These are phyloP conservation scores for Chaenocephalus aceratus DNA, from an alignment of 2,113 vertebrate genomes.

Conservation along the genomic window DNA sequence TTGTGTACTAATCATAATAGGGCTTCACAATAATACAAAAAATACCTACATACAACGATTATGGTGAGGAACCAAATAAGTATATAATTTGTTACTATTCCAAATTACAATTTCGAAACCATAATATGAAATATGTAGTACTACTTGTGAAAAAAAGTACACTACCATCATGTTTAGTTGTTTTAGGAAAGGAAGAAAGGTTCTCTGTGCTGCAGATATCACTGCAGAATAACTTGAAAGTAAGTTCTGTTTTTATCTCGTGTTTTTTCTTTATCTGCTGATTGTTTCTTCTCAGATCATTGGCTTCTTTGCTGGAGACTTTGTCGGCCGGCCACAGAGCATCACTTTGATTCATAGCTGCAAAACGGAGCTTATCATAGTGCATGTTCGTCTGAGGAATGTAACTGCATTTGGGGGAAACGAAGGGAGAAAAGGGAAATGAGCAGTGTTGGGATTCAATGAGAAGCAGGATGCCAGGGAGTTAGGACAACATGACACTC, in stretches of 20 bases:
- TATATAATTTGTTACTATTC: no score
- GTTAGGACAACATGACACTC: constrained; percentile 13
- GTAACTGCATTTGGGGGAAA: constrained; percentile 36
- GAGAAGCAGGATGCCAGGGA: constrained; percentile 15
- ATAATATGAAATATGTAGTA: neutral
- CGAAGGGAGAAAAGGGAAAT: constrained; percentile 19
- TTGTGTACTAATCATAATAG: neutral
- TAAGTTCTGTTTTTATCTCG: neutral
- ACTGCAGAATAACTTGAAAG: neutral
- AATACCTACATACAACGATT: no score
- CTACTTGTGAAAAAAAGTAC: constrained; percentile 29
- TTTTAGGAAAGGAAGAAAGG: neutral
- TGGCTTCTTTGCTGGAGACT: neutral
- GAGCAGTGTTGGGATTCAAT: constrained; percentile 21
- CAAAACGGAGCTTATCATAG: neutral
- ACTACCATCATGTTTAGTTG: constrained; percentile 6
- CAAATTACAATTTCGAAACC: no score
- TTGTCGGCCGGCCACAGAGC: constrained; percentile 19
- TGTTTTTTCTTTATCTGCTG: neutral
- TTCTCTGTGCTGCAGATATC: neutral
- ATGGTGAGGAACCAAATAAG: no score
- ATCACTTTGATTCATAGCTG: constrained; percentile 40
- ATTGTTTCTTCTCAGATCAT: neutral
- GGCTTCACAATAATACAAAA: no score
- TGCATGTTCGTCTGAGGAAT: constrained; percentile 29